A percentile compares a stretch with the other conserved stretches of the same genome.
Conservation (phyloP, 1,140 invertebrate genomes). For the Trachelipus rathkii region DNA sequence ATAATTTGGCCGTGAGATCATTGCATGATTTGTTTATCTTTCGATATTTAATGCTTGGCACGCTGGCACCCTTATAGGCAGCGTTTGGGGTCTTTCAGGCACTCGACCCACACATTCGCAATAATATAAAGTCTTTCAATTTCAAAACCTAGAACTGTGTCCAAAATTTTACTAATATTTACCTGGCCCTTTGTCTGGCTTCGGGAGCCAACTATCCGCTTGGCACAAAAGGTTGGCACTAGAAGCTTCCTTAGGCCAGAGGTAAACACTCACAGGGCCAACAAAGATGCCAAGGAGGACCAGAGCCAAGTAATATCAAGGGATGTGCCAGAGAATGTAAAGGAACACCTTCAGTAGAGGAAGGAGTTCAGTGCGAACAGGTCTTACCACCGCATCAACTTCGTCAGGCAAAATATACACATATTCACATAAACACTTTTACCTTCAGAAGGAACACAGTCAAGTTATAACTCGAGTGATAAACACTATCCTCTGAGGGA, state of each 20-base stretch:
- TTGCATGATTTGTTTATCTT: not conserved
- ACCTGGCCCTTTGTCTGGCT: slow-evolving; percentile 7
- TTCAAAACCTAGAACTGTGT: not conserved
- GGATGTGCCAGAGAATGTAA: not conserved
- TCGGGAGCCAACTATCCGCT: slow-evolving; percentile 1
- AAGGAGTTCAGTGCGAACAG: not conserved
- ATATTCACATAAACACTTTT: no score
- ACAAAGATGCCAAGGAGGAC: not conserved
- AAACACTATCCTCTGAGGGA: no score
- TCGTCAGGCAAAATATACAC: not conserved
- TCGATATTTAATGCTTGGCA: slow-evolving; percentile 1
- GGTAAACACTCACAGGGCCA: slow-evolving; percentile 8
- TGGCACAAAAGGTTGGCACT: not conserved
- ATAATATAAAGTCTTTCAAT: no score
- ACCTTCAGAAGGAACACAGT: no score
- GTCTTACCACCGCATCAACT: not conserved
- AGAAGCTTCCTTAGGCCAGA: not conserved
- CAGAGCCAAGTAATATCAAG: not conserved
- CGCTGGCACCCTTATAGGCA: not conserved
- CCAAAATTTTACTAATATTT: not conserved
- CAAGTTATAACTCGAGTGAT: no score
- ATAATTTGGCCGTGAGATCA: not conserved
- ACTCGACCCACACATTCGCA: no score
- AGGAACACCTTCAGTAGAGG: not conserved
- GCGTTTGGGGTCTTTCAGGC: no score